These are phyloP conservation scores for Scotopteryx bipunctaria DNA, from an alignment of 2,888 invertebrate species.

Conservation along the genomic window DNA sequence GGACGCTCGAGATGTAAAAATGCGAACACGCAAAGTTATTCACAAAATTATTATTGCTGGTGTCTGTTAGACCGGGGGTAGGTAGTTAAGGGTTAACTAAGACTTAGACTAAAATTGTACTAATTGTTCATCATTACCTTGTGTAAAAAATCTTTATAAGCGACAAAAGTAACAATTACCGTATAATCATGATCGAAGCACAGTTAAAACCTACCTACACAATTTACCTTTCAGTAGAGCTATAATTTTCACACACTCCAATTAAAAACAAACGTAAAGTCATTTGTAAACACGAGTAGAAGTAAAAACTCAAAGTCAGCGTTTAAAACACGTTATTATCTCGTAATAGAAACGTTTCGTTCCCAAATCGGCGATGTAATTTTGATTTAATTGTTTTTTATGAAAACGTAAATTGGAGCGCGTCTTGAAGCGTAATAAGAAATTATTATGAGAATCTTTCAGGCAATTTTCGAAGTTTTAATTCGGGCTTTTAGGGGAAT, in stretches of 20 bases:
- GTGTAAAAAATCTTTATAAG: no score
- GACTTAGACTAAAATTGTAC: no score
- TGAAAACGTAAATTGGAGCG: slow-evolving; percentile 42
- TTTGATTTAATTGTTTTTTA: slow-evolving; percentile 52
- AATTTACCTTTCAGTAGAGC: no score
- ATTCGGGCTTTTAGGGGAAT: slow-evolving; percentile 41
- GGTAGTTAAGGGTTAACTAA: no score
- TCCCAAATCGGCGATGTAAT: slow-evolving; percentile 46
- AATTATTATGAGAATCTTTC: slow-evolving; percentile 49
- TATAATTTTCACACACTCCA: background rate
- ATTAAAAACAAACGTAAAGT: background rate
- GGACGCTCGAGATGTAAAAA: no score
- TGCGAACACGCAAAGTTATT: no score
- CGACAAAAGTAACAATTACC: no score
- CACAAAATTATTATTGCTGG: no score
- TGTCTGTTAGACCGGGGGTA: no score
- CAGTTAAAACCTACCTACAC: background rate
- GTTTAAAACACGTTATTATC: slow-evolving; percentile 30
- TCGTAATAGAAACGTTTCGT: slow-evolving; percentile 39
- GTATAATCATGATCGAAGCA: no score
- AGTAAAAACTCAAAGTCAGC: slow-evolving; percentile 21
- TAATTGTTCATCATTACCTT: no score
- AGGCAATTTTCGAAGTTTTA: slow-evolving; percentile 48
- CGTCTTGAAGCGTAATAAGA: slow-evolving; percentile 45
- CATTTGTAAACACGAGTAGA: slow-evolving; percentile 8